Evolutionary conservation across 2,113 vertebrate species (phyloP), one percentile per base, ranked within the genome.

Genomic region (Budorcas taxicolor): DNA sequence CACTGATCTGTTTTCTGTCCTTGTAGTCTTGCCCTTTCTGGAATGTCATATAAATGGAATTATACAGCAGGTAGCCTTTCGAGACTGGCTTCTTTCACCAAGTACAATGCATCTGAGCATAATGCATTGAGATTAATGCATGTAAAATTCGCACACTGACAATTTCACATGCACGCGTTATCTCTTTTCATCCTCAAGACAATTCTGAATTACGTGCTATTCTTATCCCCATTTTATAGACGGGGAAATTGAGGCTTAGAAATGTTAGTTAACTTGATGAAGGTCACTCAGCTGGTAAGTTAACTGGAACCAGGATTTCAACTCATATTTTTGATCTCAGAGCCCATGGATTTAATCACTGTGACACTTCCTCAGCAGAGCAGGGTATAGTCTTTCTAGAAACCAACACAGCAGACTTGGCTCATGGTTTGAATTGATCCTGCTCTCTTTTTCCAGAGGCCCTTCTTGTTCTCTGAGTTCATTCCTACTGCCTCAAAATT

Each of bases 201-300:
- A 52, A 9, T 60, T 83, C 55, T 47, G 53, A 93, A 25, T n/a
- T 40, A 58, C 9, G 1, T 47, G 19, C 55, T 40, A 21, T 64
- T 31, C 45, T 64, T 82, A 60, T 80, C 29, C 23, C 83, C 60
- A n/a, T 90, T 87, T 85, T 76, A 92, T 27, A 86, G 87, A 83
- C 7, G 23, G 52, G 23, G 57, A 82, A 78, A 94, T 4, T 16
- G 89, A 95, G 57, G 71, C 36, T 60, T 87, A 78, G 85, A 74
- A 80, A 76, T 64, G 55, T 64, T 47, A 40, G 29, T 25, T 62
- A 71, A 62, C 33, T 23, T 55, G 50, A 47, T 90, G 43, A 64
- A 91, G 23, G 40, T 62, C 81, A 67, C 47, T 50, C 3, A 31
- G 45, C 36, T 50, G 8, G 29, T n/a, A 14, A 78, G 33, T 47